Percentiles rank a stretch among this genome's conserved stretches.
Evolutionary conservation across 2,888 invertebrate species (phyloP).

Genomic region (Heliothis peltigera): DNA sequence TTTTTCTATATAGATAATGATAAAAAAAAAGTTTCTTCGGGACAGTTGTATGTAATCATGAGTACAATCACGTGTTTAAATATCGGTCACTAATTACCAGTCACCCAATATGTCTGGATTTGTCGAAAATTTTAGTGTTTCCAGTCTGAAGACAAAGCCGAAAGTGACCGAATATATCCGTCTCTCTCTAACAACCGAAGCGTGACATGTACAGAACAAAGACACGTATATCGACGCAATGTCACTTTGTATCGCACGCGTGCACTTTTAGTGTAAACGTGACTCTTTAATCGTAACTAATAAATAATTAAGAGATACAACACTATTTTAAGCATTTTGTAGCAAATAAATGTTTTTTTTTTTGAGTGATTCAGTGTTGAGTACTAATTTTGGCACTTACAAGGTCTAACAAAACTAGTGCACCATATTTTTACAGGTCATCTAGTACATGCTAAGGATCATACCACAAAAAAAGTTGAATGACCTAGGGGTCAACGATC

Average conservation of each 20-base stretch:
- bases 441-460: no score
- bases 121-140: no score
- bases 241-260: conserved; percentile 30
- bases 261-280: conserved; percentile 44
- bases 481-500: no score
- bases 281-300: conserved; percentile 29
- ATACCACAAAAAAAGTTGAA: no score
- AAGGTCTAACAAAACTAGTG: no score
- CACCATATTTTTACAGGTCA: no score
- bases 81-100: no score
- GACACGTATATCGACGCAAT: conserved; percentile 14
- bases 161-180: background rate
- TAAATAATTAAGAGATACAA: conserved; percentile 40
- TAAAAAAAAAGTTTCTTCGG: no score
- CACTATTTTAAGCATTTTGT: conserved; percentile 41
- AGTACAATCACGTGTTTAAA: no score
- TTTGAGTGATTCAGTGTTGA: conserved; percentile 4
- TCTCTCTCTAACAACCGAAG: conserved; percentile 17
- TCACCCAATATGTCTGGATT: no score
- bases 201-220: conserved; percentile 3
- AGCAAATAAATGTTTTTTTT: conserved; percentile 28
- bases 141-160: conserved; percentile 4
- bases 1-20: no score
- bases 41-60: no score
- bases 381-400: conserved; percentile 13